These are phyloP conservation scores for Timema cristinae DNA, from an alignment of 2,888 invertebrate species.

Conservation along the genomic window DNA sequence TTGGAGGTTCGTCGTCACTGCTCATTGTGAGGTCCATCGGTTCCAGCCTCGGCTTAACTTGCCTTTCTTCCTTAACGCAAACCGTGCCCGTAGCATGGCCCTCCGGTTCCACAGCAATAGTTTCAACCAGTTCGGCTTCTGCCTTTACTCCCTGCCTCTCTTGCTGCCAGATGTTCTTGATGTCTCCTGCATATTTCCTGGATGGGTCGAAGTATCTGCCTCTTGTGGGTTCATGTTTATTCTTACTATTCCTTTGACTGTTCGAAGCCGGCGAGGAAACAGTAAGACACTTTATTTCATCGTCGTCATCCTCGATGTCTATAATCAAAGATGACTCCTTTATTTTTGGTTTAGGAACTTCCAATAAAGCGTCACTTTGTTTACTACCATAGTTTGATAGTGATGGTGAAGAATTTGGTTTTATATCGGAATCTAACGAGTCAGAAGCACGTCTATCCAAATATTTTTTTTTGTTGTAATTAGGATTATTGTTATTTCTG, in stretches of 20 bases:
- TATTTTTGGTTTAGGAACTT: not conserved
- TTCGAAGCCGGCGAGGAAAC: not conserved
- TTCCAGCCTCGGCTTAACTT: not conserved
- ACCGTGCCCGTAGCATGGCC: no score
- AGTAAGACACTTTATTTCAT: conserved; percentile 10
- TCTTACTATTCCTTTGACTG: not conserved
- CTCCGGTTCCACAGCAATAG: not conserved
- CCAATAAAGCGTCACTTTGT: not conserved
- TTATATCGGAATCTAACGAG: no score
- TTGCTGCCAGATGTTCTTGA: conserved; percentile 9
- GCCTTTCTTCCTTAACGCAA: not conserved
- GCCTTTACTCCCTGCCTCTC: not conserved
- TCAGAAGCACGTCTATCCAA: no score
- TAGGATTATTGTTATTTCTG: no score
- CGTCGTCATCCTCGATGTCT: conserved; percentile 18
- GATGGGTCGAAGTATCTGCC: conserved; percentile 14
- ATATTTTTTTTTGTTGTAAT: no score
- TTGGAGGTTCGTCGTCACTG: conserved; percentile 5
- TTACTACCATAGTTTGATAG: no score
- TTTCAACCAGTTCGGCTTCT: not conserved
- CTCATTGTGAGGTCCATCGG: not conserved
- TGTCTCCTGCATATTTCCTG: not conserved
- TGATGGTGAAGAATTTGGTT: no score
- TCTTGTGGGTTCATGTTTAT: not conserved
- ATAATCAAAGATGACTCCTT: not conserved